phyloP scores from a whole-genome alignment of 2,888 invertebrate species.

The Dilophus febrilis region DNA sequence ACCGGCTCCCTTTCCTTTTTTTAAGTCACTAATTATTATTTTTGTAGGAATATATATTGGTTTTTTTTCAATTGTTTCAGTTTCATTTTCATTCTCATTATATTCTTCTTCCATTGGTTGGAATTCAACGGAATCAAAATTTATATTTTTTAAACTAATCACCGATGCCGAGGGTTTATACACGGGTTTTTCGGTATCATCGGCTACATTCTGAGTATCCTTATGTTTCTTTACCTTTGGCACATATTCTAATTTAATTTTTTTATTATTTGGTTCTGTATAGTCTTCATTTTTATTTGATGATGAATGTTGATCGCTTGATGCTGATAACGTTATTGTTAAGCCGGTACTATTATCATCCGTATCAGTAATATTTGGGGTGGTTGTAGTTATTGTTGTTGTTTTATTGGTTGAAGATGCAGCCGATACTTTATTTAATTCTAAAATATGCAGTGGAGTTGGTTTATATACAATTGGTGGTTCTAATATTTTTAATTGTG shows the following conservation, averaged over 20 bases:
- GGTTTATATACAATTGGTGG: slow-evolving; percentile 22
- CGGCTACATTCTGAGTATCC: background rate
- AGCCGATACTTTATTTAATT: slow-evolving; percentile 2
- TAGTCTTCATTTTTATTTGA: background rate
- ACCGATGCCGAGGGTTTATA: slow-evolving; percentile 1
- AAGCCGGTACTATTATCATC: too few relatives aligned
- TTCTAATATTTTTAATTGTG: slow-evolving; percentile 8
- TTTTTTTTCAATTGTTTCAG: background rate
- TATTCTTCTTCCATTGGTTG: background rate
- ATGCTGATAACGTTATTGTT: too few relatives aligned
- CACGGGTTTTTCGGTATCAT: background rate
- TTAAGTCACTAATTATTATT: background rate
- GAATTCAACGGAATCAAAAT: background rate
- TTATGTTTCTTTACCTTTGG: slow-evolving; percentile 19
- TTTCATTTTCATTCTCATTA: background rate
- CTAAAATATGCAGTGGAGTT: slow-evolving; percentile 19
- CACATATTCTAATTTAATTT: slow-evolving; percentile 25
- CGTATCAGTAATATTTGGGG: too few relatives aligned
- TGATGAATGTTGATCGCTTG: too few relatives aligned
- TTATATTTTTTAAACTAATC: background rate
- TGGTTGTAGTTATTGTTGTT: too few relatives aligned
- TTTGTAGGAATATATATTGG: slow-evolving; percentile 1
- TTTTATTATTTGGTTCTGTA: slow-evolving; percentile 14
- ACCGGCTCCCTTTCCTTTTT: background rate
- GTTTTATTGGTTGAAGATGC: slow-evolving; percentile 10